Conservation (phyloP, 2,888 invertebrate species). For the Clunio marinus region DNA sequence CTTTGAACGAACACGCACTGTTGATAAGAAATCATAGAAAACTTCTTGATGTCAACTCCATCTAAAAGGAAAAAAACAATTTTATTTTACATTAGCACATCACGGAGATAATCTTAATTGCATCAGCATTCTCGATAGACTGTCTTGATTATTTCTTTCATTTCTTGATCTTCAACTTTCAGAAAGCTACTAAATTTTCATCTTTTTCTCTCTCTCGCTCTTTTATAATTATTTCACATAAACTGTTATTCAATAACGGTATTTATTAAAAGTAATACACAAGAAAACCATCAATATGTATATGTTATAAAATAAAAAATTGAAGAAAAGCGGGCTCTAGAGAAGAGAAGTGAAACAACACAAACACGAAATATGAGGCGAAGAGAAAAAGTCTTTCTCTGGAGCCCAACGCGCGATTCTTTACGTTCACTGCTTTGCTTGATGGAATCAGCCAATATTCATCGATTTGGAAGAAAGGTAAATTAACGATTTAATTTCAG, state of each 20-base stretch:
- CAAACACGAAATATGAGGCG: slow-evolving; percentile 29
- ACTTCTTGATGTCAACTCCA: neutral
- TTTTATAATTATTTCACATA: slow-evolving; percentile 38
- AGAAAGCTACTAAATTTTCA: slow-evolving; percentile 28
- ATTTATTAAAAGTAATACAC: slow-evolving; percentile 37
- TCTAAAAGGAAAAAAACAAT: neutral
- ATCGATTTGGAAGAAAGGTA: neutral
- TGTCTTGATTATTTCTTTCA: neutral
- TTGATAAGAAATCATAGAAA: neutral
- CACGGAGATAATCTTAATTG: slow-evolving; percentile 5
- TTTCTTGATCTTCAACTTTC: neutral
- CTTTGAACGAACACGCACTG: no score
- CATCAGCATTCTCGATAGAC: neutral
- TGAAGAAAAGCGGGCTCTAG: slow-evolving; percentile 18
- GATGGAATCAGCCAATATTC: neutral
- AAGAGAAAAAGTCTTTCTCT: slow-evolving; percentile 29
- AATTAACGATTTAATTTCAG: slow-evolving; percentile 32
- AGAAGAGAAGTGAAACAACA: slow-evolving; percentile 18
- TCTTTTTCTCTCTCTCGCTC: slow-evolving; percentile 15
- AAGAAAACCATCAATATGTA: slow-evolving; percentile 33
- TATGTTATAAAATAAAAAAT: no score
- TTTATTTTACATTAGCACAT: slow-evolving; percentile 2
- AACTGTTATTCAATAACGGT: slow-evolving; percentile 39
- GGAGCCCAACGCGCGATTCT: neutral
- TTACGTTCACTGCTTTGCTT: neutral